phyloP scores from a whole-genome alignment of 1,140 invertebrate species.

The Lepidurus arcticus region DNA sequence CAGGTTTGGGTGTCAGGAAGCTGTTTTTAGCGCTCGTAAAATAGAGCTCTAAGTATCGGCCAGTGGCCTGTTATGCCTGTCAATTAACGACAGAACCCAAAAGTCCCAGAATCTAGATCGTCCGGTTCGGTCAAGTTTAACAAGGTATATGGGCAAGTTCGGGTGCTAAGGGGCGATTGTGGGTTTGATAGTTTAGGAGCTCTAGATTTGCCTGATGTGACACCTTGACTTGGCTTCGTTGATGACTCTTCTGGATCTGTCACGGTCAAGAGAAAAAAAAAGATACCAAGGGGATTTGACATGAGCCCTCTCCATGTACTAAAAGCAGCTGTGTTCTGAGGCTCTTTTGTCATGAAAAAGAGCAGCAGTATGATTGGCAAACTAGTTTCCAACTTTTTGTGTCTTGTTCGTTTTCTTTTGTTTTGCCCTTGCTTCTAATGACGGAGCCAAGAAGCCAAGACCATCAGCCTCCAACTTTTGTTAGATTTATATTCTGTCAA shows the following conservation, averaged over 20 bases:
- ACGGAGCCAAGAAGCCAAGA: too few relatives aligned
- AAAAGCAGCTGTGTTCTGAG: too few relatives aligned
- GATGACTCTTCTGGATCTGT: not conserved
- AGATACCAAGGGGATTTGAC: not conserved
- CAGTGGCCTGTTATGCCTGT: too few relatives aligned
- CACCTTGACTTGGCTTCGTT: not conserved
- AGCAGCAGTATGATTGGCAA: not conserved
- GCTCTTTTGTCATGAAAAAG: slow-evolving; percentile 4
- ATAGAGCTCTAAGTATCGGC: too few relatives aligned
- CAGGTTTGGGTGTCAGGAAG: not conserved
- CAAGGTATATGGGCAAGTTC: too few relatives aligned
- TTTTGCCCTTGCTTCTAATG: not conserved
- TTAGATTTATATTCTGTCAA: not conserved
- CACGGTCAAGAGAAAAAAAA: not conserved
- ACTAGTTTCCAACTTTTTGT: not conserved
- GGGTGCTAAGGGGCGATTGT: too few relatives aligned
- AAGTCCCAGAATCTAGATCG: too few relatives aligned
- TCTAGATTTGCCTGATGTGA: not conserved
- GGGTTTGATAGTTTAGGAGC: not conserved
- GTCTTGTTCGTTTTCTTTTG: not conserved
- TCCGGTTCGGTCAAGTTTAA: too few relatives aligned
- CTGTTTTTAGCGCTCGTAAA: not conserved
- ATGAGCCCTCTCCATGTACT: not conserved
- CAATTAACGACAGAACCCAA: too few relatives aligned
- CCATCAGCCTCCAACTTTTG: not conserved